phyloP scores from a whole-genome alignment of 2,888 invertebrate genomes.

The Mamestra brassicae region DNA sequence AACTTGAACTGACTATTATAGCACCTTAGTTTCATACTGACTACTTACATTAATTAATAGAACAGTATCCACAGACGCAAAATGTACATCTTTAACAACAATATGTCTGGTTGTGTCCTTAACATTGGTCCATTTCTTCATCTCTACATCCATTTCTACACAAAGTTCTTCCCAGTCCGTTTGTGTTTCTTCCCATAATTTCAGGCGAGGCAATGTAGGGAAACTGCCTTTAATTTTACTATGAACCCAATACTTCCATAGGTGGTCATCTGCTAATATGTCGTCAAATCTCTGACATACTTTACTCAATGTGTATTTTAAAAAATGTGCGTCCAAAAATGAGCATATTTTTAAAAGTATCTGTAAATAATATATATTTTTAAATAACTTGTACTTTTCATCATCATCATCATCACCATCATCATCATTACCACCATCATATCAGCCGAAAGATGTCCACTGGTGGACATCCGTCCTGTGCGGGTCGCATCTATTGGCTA shows the following conservation, averaged over 20 bases:
- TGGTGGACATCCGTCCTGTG: too few species aligned
- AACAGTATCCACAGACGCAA: constrained; percentile 91
- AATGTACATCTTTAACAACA: constrained; percentile 89
- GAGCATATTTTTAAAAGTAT: constrained; percentile 92
- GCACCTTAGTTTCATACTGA: neutral
- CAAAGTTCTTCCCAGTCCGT: constrained; percentile 91
- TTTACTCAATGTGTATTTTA: constrained; percentile 88
- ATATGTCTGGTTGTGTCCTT: constrained; percentile 86
- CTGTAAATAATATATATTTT: constrained; percentile 77
- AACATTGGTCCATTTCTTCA: constrained; percentile 89
- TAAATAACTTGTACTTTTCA: too few species aligned
- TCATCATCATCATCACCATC: too few species aligned
- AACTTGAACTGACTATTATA: neutral
- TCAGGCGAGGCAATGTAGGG: constrained; percentile 82
- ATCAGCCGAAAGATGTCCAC: too few species aligned
- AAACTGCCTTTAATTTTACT: constrained; percentile 83
- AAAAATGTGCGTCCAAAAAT: constrained; percentile 90
- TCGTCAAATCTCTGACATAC: constrained; percentile 90
- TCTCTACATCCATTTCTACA: constrained; percentile 91
- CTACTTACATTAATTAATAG: constrained; percentile 90
- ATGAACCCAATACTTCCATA: constrained; percentile 90
- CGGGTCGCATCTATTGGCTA: too few species aligned
- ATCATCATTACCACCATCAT: too few species aligned
- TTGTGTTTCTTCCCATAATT: constrained; percentile 81
- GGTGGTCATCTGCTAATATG: constrained; percentile 89